Percentiles rank a stretch among this genome's conserved stretches.
These are phyloP conservation scores for Sipha flava DNA, from an alignment of 1,140 invertebrate genomes.

Conservation along the genomic window DNA sequence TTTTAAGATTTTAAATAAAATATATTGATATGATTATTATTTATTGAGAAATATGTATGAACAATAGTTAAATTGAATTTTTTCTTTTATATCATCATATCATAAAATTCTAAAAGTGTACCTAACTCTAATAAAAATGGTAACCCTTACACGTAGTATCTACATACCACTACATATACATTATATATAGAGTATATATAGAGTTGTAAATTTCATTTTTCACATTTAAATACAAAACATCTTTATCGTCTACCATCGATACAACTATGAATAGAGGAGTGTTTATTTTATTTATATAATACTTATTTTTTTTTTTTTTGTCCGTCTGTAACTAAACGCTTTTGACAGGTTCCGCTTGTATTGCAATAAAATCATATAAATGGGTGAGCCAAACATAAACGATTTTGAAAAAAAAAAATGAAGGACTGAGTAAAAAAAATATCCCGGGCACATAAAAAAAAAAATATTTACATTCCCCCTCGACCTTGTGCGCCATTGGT, in stretches of 20 bases:
- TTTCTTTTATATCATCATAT: too few species aligned
- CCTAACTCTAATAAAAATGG: background rate
- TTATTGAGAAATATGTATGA: too few species aligned
- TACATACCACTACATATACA: background rate
- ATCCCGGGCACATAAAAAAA: constrained; percentile 7
- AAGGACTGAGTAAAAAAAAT: constrained; percentile 23
- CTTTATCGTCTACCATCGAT: background rate
- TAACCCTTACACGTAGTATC: background rate
- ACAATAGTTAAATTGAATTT: too few species aligned
- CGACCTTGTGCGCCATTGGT: constrained; percentile 17
- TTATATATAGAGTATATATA: too few species aligned
- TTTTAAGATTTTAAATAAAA: too few species aligned
- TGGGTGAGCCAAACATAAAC: background rate
- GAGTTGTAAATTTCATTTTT: background rate
- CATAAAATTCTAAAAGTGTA: too few species aligned
- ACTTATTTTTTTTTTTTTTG: background rate
- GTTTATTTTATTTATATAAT: background rate
- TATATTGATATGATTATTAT: too few species aligned
- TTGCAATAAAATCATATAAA: constrained; percentile 17
- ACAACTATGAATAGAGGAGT: background rate
- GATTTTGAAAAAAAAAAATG: constrained; percentile 16
- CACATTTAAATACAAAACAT: background rate
- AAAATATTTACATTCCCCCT: constrained; percentile 15
- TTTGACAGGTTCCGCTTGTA: background rate
- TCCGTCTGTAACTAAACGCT: background rate